A percentile compares a stretch with the other conserved stretches of the same genome.
Conservation (phyloP, 1,140 invertebrate genomes). For the Drosophila bipectinata region DNA sequence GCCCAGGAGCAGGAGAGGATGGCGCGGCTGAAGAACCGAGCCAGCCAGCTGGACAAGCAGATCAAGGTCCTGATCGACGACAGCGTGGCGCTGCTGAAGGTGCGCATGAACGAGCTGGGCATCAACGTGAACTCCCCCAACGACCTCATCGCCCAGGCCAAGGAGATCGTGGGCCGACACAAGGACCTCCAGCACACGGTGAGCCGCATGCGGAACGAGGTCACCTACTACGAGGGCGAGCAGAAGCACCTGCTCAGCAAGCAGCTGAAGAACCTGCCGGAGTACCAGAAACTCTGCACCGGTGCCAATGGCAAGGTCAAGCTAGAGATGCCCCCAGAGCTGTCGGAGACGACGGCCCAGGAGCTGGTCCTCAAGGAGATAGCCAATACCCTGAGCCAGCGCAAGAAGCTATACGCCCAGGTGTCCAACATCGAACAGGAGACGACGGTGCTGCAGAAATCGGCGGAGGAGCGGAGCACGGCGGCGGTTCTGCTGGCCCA, state of each 20-base stretch:
- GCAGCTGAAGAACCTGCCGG: conserved; percentile 84
- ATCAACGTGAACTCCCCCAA: conserved; percentile 93
- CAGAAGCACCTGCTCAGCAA: conserved; percentile 88
- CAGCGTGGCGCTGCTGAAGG: conserved; percentile 94
- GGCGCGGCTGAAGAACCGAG: conserved; percentile 90
- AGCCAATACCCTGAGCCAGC: conserved; percentile 90
- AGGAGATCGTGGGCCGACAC: conserved; percentile 95
- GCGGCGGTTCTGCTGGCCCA: conserved; percentile 84
- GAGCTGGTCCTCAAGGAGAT: conserved; percentile 94
- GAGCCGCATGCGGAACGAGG: conserved; percentile 92
- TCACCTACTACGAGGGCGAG: conserved; percentile 87
- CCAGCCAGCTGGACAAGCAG: conserved; percentile 94
- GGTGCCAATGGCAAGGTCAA: conserved; percentile 68
- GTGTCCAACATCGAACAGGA: conserved; percentile 91
- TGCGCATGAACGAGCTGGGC: conserved; percentile 95
- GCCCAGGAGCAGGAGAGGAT: conserved; percentile 93
- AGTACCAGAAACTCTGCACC: conserved; percentile 85
- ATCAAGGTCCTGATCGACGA: conserved; percentile 95
- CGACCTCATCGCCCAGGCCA: conserved; percentile 94
- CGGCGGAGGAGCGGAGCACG: conserved; percentile 87
- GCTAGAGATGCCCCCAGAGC: conserved; percentile 58
- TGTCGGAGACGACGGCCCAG: conserved; percentile 88
- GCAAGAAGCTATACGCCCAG: conserved; percentile 92
- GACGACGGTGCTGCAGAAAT: conserved; percentile 89
- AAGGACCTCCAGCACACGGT: conserved; percentile 95